Evolutionary conservation across 2,113 vertebrate species (phyloP).

Genomic region (Elachura formosa): DNA sequence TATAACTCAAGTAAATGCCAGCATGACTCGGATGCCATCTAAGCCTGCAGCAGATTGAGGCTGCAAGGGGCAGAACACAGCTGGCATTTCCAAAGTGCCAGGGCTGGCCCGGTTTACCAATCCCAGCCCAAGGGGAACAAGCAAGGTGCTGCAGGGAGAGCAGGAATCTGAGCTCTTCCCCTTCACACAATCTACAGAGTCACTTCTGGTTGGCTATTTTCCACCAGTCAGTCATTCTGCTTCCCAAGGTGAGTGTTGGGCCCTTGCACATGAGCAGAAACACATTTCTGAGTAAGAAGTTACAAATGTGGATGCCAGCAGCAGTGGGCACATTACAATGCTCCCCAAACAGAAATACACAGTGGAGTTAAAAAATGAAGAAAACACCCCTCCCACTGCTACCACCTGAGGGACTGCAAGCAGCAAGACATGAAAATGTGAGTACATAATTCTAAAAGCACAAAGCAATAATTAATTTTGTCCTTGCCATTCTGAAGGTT

Average conservation of each 20-base stretch:
- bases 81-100: not conserved
- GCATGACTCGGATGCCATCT: accelerated
- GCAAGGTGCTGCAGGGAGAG: not conserved
- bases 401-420: no score
- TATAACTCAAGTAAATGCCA: not conserved
- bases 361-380: accelerated
- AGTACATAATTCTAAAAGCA: not conserved
- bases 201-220: not conserved
- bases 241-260: not conserved
- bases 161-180: not conserved
- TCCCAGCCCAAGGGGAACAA: not conserved
- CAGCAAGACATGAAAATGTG: not conserved
- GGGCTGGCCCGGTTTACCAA: not conserved
- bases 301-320: not conserved
- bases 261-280: not conserved
- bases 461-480: not conserved
- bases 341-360: not conserved
- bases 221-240: not conserved
- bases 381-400: not conserved
- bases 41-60: not conserved
- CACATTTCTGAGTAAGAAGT: not conserved
- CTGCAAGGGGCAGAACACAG: not conserved
- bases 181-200: not conserved
- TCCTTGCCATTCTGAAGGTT: not conserved
- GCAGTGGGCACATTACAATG: no score